Percentiles rank a stretch among this genome's conserved stretches.
Conservation (phyloP, 2,888 invertebrate genomes). For the Meganola albula region DNA sequence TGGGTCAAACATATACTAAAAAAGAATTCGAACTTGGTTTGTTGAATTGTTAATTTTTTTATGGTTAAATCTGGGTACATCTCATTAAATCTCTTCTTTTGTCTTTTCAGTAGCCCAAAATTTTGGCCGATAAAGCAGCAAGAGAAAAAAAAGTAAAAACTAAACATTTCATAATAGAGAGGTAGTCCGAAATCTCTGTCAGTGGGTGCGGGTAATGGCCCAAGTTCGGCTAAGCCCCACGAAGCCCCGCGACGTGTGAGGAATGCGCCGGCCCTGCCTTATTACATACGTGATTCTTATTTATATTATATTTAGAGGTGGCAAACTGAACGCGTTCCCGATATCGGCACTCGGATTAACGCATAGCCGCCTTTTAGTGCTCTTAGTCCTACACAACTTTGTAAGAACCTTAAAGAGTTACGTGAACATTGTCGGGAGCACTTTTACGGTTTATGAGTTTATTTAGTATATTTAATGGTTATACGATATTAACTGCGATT, state of each 20-base stretch:
- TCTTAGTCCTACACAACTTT: constrained; percentile 49
- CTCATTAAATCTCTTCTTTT: too few relatives aligned
- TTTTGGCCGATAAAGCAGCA: too few relatives aligned
- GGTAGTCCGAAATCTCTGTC: constrained; percentile 48
- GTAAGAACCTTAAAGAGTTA: constrained; percentile 49
- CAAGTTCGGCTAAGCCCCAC: constrained; percentile 65
- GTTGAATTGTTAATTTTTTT: too few relatives aligned
- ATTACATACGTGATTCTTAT: constrained; percentile 78
- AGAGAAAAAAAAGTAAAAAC: too few relatives aligned
- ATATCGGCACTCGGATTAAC: constrained; percentile 65
- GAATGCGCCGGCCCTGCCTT: constrained; percentile 62
- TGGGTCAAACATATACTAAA: constrained; percentile 30
- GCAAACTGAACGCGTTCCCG: constrained; percentile 42
- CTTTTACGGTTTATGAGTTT: constrained; percentile 31
- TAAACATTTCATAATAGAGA: too few relatives aligned
- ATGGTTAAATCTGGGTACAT: too few relatives aligned
- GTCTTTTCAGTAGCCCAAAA: too few relatives aligned
- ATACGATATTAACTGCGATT: constrained; percentile 18
- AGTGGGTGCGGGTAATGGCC: constrained; percentile 57
- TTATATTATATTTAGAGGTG: constrained; percentile 64
- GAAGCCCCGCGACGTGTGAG: constrained; percentile 66
- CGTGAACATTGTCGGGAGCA: constrained; percentile 31
- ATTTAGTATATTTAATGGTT: constrained; percentile 29
- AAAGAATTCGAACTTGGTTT: constrained; percentile 15
- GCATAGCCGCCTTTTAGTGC: constrained; percentile 53